Percentiles rank a stretch among this genome's conserved stretches.
phyloP scores from a whole-genome alignment of 2,888 invertebrate species.

The Alloplasta piceator region DNA sequence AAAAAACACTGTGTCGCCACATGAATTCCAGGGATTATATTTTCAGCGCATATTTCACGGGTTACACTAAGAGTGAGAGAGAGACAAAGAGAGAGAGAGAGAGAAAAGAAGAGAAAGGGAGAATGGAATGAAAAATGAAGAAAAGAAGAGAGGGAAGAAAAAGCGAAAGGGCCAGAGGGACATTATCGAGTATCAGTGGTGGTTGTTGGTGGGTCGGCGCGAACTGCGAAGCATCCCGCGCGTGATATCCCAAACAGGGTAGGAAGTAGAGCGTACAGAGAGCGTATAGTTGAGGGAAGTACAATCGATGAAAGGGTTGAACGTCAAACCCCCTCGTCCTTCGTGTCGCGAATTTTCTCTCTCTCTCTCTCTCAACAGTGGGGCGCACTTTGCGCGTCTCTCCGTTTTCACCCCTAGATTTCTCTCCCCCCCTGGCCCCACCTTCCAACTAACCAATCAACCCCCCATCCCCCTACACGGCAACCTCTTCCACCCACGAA shows the following conservation, averaged over 20 bases:
- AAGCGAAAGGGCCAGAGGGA: slow-evolving; percentile 61
- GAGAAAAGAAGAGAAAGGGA: not conserved
- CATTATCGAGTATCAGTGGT: slow-evolving; percentile 81
- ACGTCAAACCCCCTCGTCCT: slow-evolving; percentile 82
- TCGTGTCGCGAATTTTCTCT: slow-evolving; percentile 82
- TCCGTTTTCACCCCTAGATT: slow-evolving; percentile 66
- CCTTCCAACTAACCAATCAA: slow-evolving; percentile 69
- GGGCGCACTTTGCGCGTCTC: slow-evolving; percentile 67
- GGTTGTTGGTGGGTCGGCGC: slow-evolving; percentile 72
- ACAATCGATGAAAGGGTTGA: slow-evolving; percentile 83
- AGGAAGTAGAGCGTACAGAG: slow-evolving; percentile 45
- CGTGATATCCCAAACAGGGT: slow-evolving; percentile 56
- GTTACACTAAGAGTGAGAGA: no score
- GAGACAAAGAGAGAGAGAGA: slow-evolving; percentile 5
- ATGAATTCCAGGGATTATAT: slow-evolving; percentile 30
- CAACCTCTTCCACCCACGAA: slow-evolving; percentile 70
- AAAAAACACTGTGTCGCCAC: slow-evolving; percentile 9
- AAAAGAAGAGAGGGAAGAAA: slow-evolving; percentile 17
- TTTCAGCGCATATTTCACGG: slow-evolving; percentile 7
- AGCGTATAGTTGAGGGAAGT: slow-evolving; percentile 74
- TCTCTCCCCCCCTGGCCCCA: slow-evolving; percentile 68
- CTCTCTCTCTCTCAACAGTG: slow-evolving; percentile 68
- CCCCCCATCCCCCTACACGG: slow-evolving; percentile 66
- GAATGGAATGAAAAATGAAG: slow-evolving; percentile 24
- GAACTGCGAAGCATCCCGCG: slow-evolving; percentile 48